Conservation (phyloP, 2,797 vertebrate species). For the Notolabrus celidotus region DNA sequence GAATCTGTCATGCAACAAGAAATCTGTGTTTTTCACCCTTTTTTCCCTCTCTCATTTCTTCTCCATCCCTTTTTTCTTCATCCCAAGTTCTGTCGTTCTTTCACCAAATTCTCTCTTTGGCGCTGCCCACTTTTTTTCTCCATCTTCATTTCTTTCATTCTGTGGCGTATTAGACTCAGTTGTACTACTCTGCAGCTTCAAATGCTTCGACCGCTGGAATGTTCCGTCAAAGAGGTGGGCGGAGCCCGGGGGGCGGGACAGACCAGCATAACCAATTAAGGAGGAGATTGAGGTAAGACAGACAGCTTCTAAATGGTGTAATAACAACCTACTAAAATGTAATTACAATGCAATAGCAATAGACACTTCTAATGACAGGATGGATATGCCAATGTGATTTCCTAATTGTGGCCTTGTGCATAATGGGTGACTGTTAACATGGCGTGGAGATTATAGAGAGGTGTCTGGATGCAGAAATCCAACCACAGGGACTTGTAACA, state of each 20-base stretch:
- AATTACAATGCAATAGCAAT: constrained; percentile 85
- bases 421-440: constrained; percentile 84
- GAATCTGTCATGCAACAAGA: constrained; percentile 90
- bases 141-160: constrained; percentile 75
- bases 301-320: constrained; percentile 84
- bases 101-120: constrained; percentile 55
- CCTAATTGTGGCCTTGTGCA: constrained; percentile 79
- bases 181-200: constrained; percentile 79
- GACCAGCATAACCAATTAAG: constrained; percentile 86
- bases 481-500: constrained; percentile 77
- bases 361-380: constrained; percentile 85
- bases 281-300: constrained; percentile 85
- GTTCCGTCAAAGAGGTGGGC: constrained; percentile 77
- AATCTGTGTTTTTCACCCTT: constrained; percentile 84
- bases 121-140: constrained; percentile 38
- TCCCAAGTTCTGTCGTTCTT: constrained; percentile 64
- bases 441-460: constrained; percentile 83
- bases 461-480: constrained; percentile 76
- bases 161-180: constrained; percentile 79
- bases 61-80: constrained; percentile 57
- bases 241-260: constrained; percentile 72
- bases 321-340: constrained; percentile 84
- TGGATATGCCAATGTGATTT: constrained; percentile 80
- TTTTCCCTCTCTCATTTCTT: constrained; percentile 76
- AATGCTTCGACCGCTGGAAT: constrained; percentile 82